Base-by-base conservation (phyloP, 2,113 vertebrate genomes). In the Anguilla japonica region DNA sequence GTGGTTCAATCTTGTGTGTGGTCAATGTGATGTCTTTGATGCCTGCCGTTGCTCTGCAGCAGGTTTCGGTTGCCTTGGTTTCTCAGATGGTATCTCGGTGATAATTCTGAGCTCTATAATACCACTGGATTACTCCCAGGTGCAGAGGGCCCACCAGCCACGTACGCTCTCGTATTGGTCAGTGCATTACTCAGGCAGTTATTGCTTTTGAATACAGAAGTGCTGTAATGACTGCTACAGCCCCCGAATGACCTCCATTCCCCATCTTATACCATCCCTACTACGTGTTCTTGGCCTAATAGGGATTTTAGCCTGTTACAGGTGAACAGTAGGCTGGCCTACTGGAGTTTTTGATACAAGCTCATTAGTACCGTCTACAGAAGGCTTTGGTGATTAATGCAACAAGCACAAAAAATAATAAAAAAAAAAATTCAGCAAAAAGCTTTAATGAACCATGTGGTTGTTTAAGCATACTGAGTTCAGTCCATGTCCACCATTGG, bases 41-140 rank as follows among this genome's bases (percentile, higher is more conserved):
- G 84, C 56, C 79, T 83, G 39, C 57, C 63, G 79, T 86, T 86
- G 56, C 79, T 43, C 40, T 22, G 53, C 56, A 56, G 86, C 50
- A 83, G 87, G 90, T 93, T 93, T 92, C 88, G 80, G 92, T 94
- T 94, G 87, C 92, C 92, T 84, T 92, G 92, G 94, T 94, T 94
- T 87, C 89, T 41, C 40, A 91, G 92, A 95, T 94, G 89, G 53
- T 93, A 94, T 94, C 94, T 89, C 43, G 79, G 81, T 83, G 83
- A 88, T 83, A 83, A 71, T 86, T 86, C 82, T 22, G 88, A 87
- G 82, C 67, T 89, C 53, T 86, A 63, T 90, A 90, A 90, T 90
- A 89, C 88, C 80, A 79, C 83, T 75, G 85, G 88, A 79, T 88
- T 80, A 84, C 34, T 86, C 86, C 56, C 84, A 91, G 86, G 87